A percentile compares a stretch with the other conserved stretches of the same genome.
Evolutionary conservation across 2,888 invertebrate species (phyloP).

Genomic region (Diaperis boleti): DNA sequence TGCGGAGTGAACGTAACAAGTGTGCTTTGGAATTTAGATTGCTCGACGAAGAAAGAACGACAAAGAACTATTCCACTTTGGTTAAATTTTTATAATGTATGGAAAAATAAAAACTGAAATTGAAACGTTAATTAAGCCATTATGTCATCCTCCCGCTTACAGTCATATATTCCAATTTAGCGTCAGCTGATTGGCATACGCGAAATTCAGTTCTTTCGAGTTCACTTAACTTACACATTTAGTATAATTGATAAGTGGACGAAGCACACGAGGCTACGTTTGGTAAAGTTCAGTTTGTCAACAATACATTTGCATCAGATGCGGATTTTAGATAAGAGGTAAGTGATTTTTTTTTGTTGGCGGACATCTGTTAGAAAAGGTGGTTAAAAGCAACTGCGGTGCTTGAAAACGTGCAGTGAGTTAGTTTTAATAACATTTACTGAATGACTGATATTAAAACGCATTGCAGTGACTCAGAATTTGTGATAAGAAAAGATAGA

Average conservation of each 20-base stretch:
- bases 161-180: slow-evolving; percentile 34
- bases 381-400: too few species aligned
- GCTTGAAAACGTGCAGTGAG: too few species aligned
- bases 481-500: background rate
- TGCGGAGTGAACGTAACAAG: slow-evolving; percentile 80
- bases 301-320: slow-evolving; percentile 19
- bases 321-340: slow-evolving; percentile 20
- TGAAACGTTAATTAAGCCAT: slow-evolving; percentile 35
- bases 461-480: background rate
- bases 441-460: background rate
- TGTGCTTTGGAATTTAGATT: slow-evolving; percentile 85
- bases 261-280: slow-evolving; percentile 18
- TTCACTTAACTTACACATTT: slow-evolving; percentile 33
- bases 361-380: background rate
- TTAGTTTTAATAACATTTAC: too few species aligned
- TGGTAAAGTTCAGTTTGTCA: slow-evolving; percentile 16
- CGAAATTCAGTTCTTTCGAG: slow-evolving; percentile 23
- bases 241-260: slow-evolving; percentile 33
- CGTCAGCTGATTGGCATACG: slow-evolving; percentile 25
- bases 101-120: slow-evolving; percentile 15
- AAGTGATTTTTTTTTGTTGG: background rate
- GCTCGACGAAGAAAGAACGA: slow-evolving; percentile 79
- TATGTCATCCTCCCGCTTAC: slow-evolving; percentile 35
- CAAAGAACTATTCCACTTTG: slow-evolving; percentile 70
- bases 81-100: slow-evolving; percentile 68